Percentiles rank a stretch among this genome's conserved stretches.
Evolutionary conservation across 2,797 vertebrate species (phyloP).

Genomic region (Lagorchestes hirsutus): DNA sequence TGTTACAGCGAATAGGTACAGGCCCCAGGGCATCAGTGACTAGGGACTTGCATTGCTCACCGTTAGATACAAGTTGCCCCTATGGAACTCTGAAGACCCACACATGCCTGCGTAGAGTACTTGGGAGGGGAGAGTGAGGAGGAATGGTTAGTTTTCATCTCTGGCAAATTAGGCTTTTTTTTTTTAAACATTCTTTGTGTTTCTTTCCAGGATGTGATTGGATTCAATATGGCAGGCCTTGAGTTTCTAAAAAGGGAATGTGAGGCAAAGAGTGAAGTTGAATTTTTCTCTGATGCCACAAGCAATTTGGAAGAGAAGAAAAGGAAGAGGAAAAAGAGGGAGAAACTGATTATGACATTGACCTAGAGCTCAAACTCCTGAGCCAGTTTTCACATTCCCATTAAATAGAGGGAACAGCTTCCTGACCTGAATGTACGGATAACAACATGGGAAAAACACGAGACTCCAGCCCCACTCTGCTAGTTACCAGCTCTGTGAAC

Average conservation of each 20-base stretch:
- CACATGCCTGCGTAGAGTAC: not conserved
- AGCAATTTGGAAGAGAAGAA: slow-evolving; percentile 91
- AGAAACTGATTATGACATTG: slow-evolving; percentile 91
- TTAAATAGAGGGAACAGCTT: not conserved
- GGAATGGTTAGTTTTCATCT: not conserved
- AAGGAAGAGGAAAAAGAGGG: slow-evolving; percentile 93
- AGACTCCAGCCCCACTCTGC: not conserved
- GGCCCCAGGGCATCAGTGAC: not conserved
- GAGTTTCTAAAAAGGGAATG: slow-evolving; percentile 95
- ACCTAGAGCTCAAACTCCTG: slow-evolving; percentile 80
- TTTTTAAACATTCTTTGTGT: slow-evolving; percentile 25
- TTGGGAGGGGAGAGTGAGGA: not conserved
- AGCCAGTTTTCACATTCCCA: not conserved
- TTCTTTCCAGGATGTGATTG: slow-evolving; percentile 91
- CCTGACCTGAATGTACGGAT: not conserved
- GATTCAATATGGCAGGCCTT: slow-evolving; percentile 95
- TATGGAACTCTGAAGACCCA: not conserved
- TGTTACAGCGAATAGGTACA: not conserved
- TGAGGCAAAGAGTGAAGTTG: slow-evolving; percentile 94
- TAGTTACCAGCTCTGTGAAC: not conserved
- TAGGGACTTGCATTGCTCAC: too few species aligned
- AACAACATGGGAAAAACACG: not conserved
- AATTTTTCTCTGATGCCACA: slow-evolving; percentile 95
- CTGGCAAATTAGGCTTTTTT: not conserved
- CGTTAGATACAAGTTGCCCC: not conserved